Percentiles rank a stretch among this genome's conserved stretches.
phyloP scores from a whole-genome alignment of 2,113 vertebrate genomes.

The Sceloporus undulatus region DNA sequence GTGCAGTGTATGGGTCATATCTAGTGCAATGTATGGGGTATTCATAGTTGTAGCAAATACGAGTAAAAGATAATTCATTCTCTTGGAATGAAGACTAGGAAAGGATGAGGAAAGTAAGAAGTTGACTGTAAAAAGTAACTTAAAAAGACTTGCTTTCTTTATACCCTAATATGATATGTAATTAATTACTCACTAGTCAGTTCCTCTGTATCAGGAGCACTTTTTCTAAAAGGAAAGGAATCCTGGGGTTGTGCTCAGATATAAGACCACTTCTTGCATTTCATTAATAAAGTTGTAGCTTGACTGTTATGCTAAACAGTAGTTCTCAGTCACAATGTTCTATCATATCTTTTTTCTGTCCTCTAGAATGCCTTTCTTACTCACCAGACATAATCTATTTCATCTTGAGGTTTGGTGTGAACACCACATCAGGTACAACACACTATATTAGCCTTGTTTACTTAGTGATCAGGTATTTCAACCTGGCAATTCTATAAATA shows the following conservation, averaged over 20 bases:
- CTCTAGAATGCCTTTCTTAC: conserved; percentile 10
- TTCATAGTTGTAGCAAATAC: background rate
- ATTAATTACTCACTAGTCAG: conserved; percentile 5
- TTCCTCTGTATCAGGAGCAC: background rate
- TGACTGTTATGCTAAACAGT: background rate
- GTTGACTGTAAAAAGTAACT: background rate
- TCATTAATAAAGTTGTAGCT: background rate
- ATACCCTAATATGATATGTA: background rate
- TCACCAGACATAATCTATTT: background rate
- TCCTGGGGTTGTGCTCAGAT: background rate
- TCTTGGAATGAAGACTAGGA: background rate
- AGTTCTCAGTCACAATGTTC: background rate
- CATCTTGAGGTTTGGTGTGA: background rate
- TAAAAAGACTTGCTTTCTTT: background rate
- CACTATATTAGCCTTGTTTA: background rate
- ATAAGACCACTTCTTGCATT: background rate
- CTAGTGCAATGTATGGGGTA: background rate
- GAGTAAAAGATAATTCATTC: background rate
- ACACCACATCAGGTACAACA: background rate
- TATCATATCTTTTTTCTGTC: conserved; percentile 10
- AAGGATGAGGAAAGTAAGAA: conserved; percentile 31
- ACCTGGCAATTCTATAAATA: background rate
- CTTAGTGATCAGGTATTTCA: background rate
- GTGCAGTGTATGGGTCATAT: background rate
- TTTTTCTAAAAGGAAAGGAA: background rate